These are phyloP conservation scores for Ophioderma brevispina DNA, from an alignment of 35 echinoderm and acorn worm genomes.

Conservation along the genomic window DNA sequence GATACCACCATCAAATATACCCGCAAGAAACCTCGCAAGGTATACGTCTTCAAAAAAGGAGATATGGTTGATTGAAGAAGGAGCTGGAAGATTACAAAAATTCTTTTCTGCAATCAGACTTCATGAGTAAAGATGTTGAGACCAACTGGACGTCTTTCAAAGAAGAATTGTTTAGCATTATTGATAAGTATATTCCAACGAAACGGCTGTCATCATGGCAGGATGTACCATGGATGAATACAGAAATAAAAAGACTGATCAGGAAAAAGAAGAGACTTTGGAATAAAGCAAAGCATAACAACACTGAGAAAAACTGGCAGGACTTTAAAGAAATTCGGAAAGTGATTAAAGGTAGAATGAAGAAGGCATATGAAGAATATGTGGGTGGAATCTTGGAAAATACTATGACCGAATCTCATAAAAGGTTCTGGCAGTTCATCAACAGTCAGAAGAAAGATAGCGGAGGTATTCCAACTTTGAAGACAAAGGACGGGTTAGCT, in stretches of 20 bases:
- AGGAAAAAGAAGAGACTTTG: slow-evolving; percentile 22
- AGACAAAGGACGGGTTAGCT: background rate
- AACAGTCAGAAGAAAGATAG: slow-evolving; percentile 45
- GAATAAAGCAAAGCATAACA: slow-evolving; percentile 30
- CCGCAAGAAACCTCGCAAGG: slow-evolving; percentile 8
- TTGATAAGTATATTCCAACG: slow-evolving; percentile 10
- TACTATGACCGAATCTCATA: background rate
- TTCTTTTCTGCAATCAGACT: background rate
- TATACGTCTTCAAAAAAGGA: slow-evolving; percentile 11
- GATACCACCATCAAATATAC: slow-evolving; percentile 20
- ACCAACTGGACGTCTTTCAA: slow-evolving; percentile 18
- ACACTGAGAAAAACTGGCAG: slow-evolving; percentile 23
- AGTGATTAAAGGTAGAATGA: slow-evolving; percentile 6
- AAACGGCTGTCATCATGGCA: slow-evolving; percentile 27
- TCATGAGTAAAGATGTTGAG: background rate
- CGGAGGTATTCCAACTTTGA: slow-evolving; percentile 17
- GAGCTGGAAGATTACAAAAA: slow-evolving; percentile 21
- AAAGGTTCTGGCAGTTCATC: slow-evolving; percentile 32
- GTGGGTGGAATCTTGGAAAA: background rate
- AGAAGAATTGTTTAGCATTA: background rate
- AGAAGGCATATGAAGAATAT: background rate
- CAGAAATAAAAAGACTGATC: slow-evolving; percentile 23
- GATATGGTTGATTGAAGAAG: slow-evolving; percentile 27
- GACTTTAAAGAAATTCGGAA: slow-evolving; percentile 27
- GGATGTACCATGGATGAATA: slow-evolving; percentile 35